Percentiles rank a stretch among this genome's conserved stretches.
phyloP scores from a whole-genome alignment of 2,888 invertebrate species.

The Prosapia bicincta region DNA sequence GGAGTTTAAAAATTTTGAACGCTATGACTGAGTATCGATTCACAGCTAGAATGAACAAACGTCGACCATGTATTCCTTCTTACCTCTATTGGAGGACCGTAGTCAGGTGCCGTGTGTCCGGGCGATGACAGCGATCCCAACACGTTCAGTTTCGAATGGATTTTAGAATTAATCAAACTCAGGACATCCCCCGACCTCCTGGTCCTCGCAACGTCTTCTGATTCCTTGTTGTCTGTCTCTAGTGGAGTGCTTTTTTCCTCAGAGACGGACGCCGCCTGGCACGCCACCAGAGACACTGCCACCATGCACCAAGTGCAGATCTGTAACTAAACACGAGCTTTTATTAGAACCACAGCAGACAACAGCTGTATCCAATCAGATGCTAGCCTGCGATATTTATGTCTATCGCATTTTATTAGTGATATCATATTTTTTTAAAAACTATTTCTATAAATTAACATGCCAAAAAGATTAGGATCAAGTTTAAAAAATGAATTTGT shows the following conservation, averaged over 20 bases:
- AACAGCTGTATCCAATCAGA: too few relatives aligned
- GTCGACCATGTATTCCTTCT: too few relatives aligned
- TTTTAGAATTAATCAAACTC: conserved; percentile 25
- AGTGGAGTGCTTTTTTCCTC: background rate
- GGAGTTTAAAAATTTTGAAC: too few relatives aligned
- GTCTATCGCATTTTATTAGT: too few relatives aligned
- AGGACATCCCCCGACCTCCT: conserved; percentile 39
- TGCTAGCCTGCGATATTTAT: too few relatives aligned
- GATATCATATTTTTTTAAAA: too few relatives aligned
- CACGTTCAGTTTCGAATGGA: conserved; percentile 32
- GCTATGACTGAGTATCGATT: too few relatives aligned
- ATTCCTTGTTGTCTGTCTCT: background rate
- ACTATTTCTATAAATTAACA: too few relatives aligned
- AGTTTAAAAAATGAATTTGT: too few relatives aligned
- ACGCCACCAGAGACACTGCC: background rate
- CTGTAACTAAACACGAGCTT: background rate
- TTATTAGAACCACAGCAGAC: background rate
- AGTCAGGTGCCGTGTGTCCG: conserved; percentile 21
- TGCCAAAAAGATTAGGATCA: too few relatives aligned
- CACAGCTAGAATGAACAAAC: too few relatives aligned
- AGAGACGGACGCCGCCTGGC: background rate
- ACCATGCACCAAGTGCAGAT: background rate
- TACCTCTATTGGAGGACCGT: conserved; percentile 29
- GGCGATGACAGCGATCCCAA: conserved; percentile 30
- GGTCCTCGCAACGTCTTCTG: conserved; percentile 34